phyloP scores from a whole-genome alignment of 2,797 vertebrate species.

The Podarcis lilfordi region DNA sequence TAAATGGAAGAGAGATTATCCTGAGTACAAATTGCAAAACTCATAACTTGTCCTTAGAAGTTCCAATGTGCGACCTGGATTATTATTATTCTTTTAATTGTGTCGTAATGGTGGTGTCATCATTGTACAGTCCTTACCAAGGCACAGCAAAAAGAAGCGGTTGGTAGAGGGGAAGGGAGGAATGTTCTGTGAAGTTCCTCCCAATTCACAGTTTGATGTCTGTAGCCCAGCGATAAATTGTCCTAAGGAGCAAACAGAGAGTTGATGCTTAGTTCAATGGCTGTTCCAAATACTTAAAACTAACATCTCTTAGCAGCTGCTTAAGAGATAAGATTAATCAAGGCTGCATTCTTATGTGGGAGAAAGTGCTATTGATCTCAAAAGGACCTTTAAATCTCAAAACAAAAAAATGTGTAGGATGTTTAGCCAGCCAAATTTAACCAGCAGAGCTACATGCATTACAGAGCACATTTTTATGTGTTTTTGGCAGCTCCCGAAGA shows the following conservation, averaged over 20 bases:
- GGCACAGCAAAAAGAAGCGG: too few species aligned
- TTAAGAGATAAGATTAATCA: background rate
- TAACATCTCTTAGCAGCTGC: too few species aligned
- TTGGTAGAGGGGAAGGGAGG: too few species aligned
- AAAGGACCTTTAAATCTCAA: background rate
- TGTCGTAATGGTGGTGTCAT: too few species aligned
- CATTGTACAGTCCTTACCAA: background rate
- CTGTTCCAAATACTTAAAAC: background rate
- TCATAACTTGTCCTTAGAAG: background rate
- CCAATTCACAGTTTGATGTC: background rate
- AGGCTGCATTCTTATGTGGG: background rate
- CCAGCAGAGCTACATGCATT: too few species aligned
- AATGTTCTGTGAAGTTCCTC: background rate
- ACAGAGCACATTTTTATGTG: too few species aligned
- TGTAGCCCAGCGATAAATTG: constrained; percentile 19
- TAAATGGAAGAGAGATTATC: background rate
- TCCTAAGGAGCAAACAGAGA: background rate
- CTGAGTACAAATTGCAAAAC: background rate
- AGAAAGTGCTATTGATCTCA: background rate
- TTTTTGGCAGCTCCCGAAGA: background rate
- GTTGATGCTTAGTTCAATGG: background rate
- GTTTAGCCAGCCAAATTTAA: too few species aligned
- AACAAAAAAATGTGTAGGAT: too few species aligned
- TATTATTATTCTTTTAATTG: background rate
- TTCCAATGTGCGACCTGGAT: too few species aligned